Percentiles rank a stretch among this genome's conserved stretches.
phyloP scores from a whole-genome alignment of 2,113 vertebrate genomes.

The western clawed frog (Xenopus tropicalis) region UCB_Xtro_10.0 CM004443.2:110345001-110345500 shows the following conservation, averaged over 20 bases:
- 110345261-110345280: background rate
- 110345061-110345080: background rate
- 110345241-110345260: too few relatives aligned
- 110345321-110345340: background rate
- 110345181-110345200: background rate
- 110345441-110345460: background rate
- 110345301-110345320: conserved; percentile 20
- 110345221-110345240: too few relatives aligned
- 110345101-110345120: conserved; percentile 33
- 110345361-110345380: conserved; percentile 33
- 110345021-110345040: conserved; percentile 41
- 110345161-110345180: background rate
- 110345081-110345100: background rate
- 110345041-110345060: conserved; percentile 3
- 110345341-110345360: conserved; percentile 1
- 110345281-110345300: conserved; percentile 4
- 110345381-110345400: conserved; percentile 22
- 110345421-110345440: background rate
- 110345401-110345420: conserved; percentile 9
- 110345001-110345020: conserved; percentile 15
- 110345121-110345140: conserved; percentile 28
- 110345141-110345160: background rate
- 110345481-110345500: conserved; percentile 20
- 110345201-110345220: background rate
- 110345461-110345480: background rate